Percentiles rank a stretch among this genome's conserved stretches.
phyloP scores from a whole-genome alignment of 2,113 vertebrate species.

The Pionites leucogaster region DNA sequence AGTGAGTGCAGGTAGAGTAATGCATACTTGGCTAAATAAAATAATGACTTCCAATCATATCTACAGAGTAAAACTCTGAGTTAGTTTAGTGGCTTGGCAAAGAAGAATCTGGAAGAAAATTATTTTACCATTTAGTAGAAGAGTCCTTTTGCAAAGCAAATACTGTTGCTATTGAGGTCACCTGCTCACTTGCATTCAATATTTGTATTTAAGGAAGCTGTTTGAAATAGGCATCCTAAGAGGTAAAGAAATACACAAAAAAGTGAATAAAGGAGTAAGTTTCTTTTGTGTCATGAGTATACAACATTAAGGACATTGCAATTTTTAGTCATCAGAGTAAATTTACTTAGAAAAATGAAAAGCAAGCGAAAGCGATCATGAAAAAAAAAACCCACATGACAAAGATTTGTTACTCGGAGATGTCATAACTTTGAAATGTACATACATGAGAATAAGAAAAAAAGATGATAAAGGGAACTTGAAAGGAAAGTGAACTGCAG shows the following conservation, averaged over 20 bases:
- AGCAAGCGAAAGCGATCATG: rapidly evolving
- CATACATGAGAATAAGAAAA: not conserved
- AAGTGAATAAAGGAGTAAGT: not conserved
- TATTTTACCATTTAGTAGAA: not conserved
- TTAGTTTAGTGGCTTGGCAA: not conserved
- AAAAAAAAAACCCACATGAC: rapidly evolving
- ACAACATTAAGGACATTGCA: not conserved
- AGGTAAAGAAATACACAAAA: not conserved
- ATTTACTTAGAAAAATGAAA: not conserved
- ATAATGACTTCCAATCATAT: not conserved
- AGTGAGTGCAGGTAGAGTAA: not conserved
- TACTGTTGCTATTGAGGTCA: not conserved
- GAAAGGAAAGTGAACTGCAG: not conserved
- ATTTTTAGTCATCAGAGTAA: not conserved
- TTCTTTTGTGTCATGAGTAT: not conserved
- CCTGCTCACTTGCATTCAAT: not conserved
- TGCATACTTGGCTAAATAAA: not conserved
- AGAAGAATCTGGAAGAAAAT: not conserved
- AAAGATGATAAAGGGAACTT: not conserved
- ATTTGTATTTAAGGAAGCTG: not conserved
- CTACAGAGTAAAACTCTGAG: not conserved
- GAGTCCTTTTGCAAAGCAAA: not conserved
- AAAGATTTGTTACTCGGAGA: not conserved
- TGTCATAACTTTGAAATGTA: not conserved
- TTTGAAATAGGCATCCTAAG: not conserved